These are phyloP conservation scores for Macropis europaea DNA, from an alignment of 2,888 invertebrate genomes.

Conservation along the genomic window DNA sequence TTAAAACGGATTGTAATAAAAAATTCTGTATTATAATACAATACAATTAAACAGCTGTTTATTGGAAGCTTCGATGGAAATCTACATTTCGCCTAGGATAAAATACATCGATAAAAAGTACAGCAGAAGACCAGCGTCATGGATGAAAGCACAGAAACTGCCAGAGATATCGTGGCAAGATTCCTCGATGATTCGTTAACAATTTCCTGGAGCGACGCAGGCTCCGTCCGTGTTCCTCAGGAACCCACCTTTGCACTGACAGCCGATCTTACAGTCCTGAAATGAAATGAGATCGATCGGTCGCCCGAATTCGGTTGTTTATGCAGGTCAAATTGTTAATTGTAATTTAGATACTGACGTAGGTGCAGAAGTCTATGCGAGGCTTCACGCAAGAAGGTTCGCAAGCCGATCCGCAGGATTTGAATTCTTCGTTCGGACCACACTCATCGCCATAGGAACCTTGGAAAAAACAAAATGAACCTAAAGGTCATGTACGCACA, in stretches of 20 bases:
- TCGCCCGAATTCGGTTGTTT: too few relatives aligned
- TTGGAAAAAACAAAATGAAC: too few relatives aligned
- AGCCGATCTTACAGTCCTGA: constrained; percentile 45
- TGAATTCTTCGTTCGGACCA: constrained; percentile 30
- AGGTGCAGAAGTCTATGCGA: not conserved
- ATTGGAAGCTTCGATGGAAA: too few relatives aligned
- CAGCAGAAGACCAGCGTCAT: too few relatives aligned
- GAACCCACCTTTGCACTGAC: constrained; percentile 33
- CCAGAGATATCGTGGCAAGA: not conserved
- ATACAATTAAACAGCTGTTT: too few relatives aligned
- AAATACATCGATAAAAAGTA: too few relatives aligned
- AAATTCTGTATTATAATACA: too few relatives aligned
- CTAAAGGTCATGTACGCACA: too few relatives aligned
- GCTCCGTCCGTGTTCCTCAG: not conserved
- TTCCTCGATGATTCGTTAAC: constrained; percentile 9
- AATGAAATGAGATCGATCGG: not conserved
- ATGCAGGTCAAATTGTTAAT: not conserved
- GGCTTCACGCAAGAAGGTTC: constrained; percentile 9
- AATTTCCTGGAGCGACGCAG: constrained; percentile 11
- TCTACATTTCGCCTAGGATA: too few relatives aligned
- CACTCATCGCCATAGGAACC: too few relatives aligned
- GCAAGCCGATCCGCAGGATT: constrained; percentile 29
- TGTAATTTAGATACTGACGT: constrained; percentile 21
- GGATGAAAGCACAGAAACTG: too few relatives aligned
- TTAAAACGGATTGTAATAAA: too few relatives aligned